phyloP scores from a whole-genome alignment of 2,888 invertebrate species.

The Siphonodentalium dalli region DNA sequence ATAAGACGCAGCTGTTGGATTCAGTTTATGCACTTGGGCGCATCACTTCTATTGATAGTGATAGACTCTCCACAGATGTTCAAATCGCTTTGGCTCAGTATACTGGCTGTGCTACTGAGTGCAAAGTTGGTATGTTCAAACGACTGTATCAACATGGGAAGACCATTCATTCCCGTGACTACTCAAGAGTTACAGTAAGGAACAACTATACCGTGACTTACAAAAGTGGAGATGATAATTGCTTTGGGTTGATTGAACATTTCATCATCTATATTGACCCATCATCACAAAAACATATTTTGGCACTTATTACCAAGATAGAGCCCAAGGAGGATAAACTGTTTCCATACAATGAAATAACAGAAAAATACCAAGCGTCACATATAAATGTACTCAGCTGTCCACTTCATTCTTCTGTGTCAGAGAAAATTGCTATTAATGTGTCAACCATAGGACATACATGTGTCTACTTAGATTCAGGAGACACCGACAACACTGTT shows the following conservation, averaged over 20 bases:
- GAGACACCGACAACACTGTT: no score
- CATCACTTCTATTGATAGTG: background rate
- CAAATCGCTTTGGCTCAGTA: background rate
- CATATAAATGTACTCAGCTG: background rate
- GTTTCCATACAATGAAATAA: slow-evolving; percentile 2
- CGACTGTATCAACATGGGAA: background rate
- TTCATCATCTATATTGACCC: no score
- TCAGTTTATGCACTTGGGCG: background rate
- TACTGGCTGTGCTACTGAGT: background rate
- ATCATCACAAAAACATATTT: no score
- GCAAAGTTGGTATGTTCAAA: background rate
- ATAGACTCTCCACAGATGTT: slow-evolving; percentile 1
- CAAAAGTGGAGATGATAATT: slow-evolving; percentile 2
- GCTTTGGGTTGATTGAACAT: no score
- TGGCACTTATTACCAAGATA: no score
- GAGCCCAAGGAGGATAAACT: no score
- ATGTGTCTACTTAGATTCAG: no score
- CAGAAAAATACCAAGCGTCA: background rate
- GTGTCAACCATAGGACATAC: no score
- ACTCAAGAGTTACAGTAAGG: slow-evolving; percentile 5
- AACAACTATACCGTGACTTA: slow-evolving; percentile 7
- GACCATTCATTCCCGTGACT: slow-evolving; percentile 6
- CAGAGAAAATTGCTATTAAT: no score
- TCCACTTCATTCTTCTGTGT: no score
- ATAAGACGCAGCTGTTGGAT: background rate